Conservation (phyloP, 1,140 invertebrate species). For the Melipona quadrifasciata region DNA sequence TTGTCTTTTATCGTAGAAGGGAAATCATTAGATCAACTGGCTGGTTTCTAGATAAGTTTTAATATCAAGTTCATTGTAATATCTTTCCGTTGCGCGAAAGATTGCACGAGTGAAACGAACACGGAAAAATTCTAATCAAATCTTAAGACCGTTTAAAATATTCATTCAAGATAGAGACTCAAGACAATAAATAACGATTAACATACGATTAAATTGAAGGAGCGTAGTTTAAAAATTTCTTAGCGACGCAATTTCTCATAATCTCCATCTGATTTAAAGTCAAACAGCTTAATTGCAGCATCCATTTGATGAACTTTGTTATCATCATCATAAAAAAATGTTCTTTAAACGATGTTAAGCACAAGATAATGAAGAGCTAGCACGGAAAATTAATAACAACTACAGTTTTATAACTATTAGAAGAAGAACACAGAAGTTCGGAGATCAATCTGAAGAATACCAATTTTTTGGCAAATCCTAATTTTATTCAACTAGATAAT, state of each 20-base stretch:
- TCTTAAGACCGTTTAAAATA: not conserved
- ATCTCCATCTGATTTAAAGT: constrained; percentile 1
- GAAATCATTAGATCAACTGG: not conserved
- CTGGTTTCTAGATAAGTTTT: constrained; percentile 13
- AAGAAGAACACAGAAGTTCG: not conserved
- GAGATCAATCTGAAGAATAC: not conserved
- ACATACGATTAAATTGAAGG: not conserved
- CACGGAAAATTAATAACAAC: constrained; percentile 6
- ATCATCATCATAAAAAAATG: not conserved
- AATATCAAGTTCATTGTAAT: constrained; percentile 3
- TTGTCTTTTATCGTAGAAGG: not conserved
- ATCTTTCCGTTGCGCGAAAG: not conserved
- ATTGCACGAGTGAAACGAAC: not conserved
- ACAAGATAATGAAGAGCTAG: not conserved
- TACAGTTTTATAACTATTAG: not conserved
- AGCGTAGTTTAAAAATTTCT: not conserved
- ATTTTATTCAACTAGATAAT: not conserved
- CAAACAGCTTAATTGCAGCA: not conserved
- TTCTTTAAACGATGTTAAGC: constrained; percentile 1
- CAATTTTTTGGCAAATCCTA: not conserved
- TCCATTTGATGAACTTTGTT: not conserved
- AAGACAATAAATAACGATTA: not conserved
- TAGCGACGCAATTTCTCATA: not conserved
- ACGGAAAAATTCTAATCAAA: not conserved
- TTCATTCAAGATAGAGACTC: not conserved